phyloP scores from a whole-genome alignment of 2,113 vertebrate species.

The Pituophis catenifer region DNA sequence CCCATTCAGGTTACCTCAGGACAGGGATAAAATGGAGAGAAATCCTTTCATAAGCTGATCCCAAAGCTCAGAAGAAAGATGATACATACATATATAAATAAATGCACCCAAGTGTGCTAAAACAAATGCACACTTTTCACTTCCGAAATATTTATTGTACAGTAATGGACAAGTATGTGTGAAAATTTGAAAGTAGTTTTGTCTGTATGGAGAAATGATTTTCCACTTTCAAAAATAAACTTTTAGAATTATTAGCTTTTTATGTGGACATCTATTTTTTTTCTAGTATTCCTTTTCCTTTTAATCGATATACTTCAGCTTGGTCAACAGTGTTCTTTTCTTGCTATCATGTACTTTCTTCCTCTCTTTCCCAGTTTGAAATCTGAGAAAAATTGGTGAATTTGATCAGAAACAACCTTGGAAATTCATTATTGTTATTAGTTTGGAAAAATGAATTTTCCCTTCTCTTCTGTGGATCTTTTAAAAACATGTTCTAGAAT shows the following conservation, averaged over 20 bases:
- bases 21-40: background rate
- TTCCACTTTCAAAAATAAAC: background rate
- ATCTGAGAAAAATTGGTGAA: background rate
- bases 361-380: background rate
- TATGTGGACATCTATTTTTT: background rate
- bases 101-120: background rate
- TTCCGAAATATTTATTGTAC: background rate
- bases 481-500: slow-evolving; percentile 21
- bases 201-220: background rate
- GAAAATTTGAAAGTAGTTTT: background rate
- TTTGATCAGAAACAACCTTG: background rate
- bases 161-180: background rate
- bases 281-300: background rate
- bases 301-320: background rate
- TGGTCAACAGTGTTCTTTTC: background rate
- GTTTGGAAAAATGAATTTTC: background rate
- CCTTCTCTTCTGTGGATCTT: background rate
- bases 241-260: background rate
- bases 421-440: background rate
- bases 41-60: background rate
- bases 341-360: background rate
- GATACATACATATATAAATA: background rate
- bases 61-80: background rate
- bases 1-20: background rate
- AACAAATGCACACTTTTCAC: background rate